Evolutionary conservation across 1,140 invertebrate species (phyloP), one percentile per base, ranked within the genome.

Genomic region (Heliconius hermathena): DNA sequence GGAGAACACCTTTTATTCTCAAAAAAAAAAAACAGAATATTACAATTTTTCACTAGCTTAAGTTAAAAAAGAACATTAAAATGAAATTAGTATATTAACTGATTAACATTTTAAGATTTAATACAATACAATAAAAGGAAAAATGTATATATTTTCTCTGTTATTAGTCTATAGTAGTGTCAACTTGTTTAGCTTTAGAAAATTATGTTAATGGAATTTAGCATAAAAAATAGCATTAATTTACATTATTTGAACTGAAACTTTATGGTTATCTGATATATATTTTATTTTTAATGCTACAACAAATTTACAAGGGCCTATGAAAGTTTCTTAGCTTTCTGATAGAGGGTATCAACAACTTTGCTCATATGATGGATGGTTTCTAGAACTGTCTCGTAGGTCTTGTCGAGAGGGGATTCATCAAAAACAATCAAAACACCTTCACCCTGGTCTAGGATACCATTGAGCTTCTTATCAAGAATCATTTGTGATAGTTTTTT

Each of bases 401-500:
- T 99, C 92, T 99, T 99, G 90, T 99, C 99, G 66, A 97, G 96
- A n/a, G 97, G 96, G 73, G 97, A 97, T 89, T 98, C 98, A 93
- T 99, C 99, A 95, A 99, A 99, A 13, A 99, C 98, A 84, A 99
- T 98, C 41, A 99, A 95, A 18, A 99, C 98, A 82, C 96, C 99
- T 94, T 98, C 98, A 74, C 99, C 99, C 95, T 99, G 99, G 95
- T 99, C 99, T 72, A 99, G 95, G 85, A 99, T 99, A 26, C 99
- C 99, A 95, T 97, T 96, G 83, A 99, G 97, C 94, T 99, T 99
- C 84, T 99, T 99, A 94, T 99, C 99, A 88, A 99, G 95, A 91
- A 99, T 99, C 99, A 99, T 99, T 94, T 99, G 99, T 36, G 99
- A 99, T 22, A 99, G 94, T 95, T 99, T 99, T 94, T 99, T 99